These are phyloP conservation scores for Archips xylosteana DNA, from an alignment of 2,888 invertebrate species.

Conservation along the genomic window DNA sequence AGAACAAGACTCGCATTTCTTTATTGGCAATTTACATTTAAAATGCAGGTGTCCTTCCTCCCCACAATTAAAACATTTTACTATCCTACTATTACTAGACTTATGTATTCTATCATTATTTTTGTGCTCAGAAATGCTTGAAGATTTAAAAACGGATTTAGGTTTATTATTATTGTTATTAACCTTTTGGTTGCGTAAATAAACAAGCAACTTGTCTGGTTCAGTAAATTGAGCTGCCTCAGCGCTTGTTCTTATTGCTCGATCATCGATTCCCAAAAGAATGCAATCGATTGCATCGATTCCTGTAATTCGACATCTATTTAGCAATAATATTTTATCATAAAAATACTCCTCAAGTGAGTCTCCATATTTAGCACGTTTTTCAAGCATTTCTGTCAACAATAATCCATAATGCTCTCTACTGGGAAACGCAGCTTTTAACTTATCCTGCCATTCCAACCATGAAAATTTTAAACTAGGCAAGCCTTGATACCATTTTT, in stretches of 20 bases:
- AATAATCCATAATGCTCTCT: slow-evolving; percentile 43
- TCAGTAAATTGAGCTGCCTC: slow-evolving; percentile 46
- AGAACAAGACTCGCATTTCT: slow-evolving; percentile 42
- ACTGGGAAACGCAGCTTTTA: slow-evolving; percentile 42
- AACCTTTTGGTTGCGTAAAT: slow-evolving; percentile 20
- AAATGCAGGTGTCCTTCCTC: slow-evolving; percentile 43
- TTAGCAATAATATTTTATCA: slow-evolving; percentile 45
- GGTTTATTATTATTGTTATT: slow-evolving; percentile 9
- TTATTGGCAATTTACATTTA: slow-evolving; percentile 43
- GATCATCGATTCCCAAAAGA: slow-evolving; percentile 45
- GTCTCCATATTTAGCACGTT: slow-evolving; percentile 34
- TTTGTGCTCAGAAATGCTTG: slow-evolving; percentile 4
- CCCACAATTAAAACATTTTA: slow-evolving; percentile 44
- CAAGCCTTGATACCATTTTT: too few relatives aligned
- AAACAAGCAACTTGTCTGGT: slow-evolving; percentile 45
- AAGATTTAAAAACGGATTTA: not conserved
- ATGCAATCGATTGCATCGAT: slow-evolving; percentile 46
- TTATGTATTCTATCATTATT: not conserved
- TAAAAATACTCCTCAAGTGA: slow-evolving; percentile 47
- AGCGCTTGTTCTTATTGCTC: slow-evolving; percentile 44
- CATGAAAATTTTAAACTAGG: too few relatives aligned
- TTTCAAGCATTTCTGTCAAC: slow-evolving; percentile 39
- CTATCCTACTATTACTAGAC: not conserved
- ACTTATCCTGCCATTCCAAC: slow-evolving; percentile 43
- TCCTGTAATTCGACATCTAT: slow-evolving; percentile 43